Base-by-base conservation (phyloP, 2,113 vertebrate species). In the Sciurus niger region DNA sequence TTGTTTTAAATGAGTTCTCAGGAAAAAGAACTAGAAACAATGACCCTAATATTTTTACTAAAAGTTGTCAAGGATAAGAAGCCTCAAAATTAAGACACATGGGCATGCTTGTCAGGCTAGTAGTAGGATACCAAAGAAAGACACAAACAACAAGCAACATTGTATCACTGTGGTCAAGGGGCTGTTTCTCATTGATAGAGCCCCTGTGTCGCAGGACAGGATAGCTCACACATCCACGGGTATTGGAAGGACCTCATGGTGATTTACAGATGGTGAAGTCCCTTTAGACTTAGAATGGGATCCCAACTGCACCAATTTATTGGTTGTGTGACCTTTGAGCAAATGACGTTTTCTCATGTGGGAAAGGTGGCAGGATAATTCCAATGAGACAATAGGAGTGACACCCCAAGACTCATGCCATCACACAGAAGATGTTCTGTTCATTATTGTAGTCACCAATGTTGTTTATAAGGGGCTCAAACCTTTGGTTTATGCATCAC, bases 1-100 rank as follows among this genome's bases (percentile, higher is more conserved):
- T 84, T 95, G 70, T 92, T 93, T 86, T 83, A 77, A 96, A 46
- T 73, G 84, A 89, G 1, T 80, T 96, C 22, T 14, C 22, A 86
- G 46, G 55, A 88, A 74, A 28, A 86, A 93, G 25, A 89, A 68
- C 22, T 70, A 74, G 43, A 48, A 88, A 65, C 6, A 51, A 76
- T 60, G 28, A 16, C 34, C 53, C 22, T 83, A 32, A 40, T 28
- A 43, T 25, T 89, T 86, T 74, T 91, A 48, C 18, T 53, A 7
- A 92, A 51, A n/a, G 28, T 63, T 93, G 8, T 70, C 67, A 70
- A 70, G 16, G 67, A 70, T 16, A n/a, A 63, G 18, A 84, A 46
- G 11, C 30, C 32, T 37, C 82, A 77, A 90, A 79, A 79, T 48
- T 30, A 74, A 88, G 51, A 60, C 12, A 46, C 12, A 43, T 2